A percentile compares a stretch with the other conserved stretches of the same genome.
Evolutionary conservation across 2,888 invertebrate species (phyloP).

Genomic region (Rhamphomyia laevipes): DNA sequence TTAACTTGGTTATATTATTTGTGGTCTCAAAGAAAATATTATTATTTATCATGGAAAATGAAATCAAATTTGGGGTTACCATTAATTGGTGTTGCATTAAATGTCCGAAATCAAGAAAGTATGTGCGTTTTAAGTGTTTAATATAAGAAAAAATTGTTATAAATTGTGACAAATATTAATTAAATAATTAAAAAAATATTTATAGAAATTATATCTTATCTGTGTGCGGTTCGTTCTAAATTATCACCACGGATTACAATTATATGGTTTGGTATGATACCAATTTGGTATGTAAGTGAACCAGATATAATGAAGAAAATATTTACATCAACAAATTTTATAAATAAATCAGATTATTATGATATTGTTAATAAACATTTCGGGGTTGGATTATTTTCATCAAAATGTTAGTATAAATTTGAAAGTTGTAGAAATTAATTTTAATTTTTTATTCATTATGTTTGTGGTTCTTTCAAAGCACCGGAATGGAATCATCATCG

Average conservation of each 20-base stretch:
- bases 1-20: slow-evolving; percentile 9
- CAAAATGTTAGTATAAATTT: too few species aligned
- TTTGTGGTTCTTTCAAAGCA: too few species aligned
- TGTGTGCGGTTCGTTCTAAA: slow-evolving; percentile 12
- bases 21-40: slow-evolving; percentile 29
- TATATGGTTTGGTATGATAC: slow-evolving; percentile 33
- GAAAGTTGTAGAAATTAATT: too few species aligned
- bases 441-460: too few species aligned
- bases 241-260: slow-evolving; percentile 19
- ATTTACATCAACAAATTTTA: slow-evolving; percentile 30
- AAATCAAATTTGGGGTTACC: slow-evolving; percentile 31
- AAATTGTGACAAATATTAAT: too few species aligned
- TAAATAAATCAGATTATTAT: slow-evolving; percentile 32
- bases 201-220: background rate
- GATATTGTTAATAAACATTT: slow-evolving; percentile 28
- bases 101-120: slow-evolving; percentile 33
- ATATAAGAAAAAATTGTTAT: background rate
- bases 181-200: background rate
- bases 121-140: slow-evolving; percentile 4
- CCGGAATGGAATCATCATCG: slow-evolving; percentile 33
- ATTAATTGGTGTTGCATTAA: slow-evolving; percentile 27
- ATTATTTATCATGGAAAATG: slow-evolving; percentile 25
- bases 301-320: slow-evolving; percentile 29
- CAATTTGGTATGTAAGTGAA: slow-evolving; percentile 31
- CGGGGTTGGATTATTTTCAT: slow-evolving; percentile 32